These are phyloP conservation scores for Meriones psammophilus DNA, from an alignment of 2,797 vertebrate species.

Conservation along the genomic window DNA sequence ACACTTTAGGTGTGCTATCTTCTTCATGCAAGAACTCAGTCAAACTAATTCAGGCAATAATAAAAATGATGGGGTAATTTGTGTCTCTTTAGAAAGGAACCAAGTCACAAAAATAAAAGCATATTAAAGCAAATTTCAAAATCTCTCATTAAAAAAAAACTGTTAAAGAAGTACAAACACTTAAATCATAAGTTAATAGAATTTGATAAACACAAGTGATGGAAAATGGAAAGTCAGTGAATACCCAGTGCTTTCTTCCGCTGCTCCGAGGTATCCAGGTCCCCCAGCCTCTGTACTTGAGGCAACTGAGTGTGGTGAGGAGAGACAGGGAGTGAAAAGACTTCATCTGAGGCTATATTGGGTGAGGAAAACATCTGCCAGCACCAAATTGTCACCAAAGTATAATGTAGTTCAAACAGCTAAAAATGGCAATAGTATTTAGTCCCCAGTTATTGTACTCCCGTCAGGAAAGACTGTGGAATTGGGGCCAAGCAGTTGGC, in stretches of 20 bases:
- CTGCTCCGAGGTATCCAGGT: background rate
- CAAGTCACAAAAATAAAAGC: conserved; percentile 19
- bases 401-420: conserved; percentile 14
- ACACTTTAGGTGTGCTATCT: background rate
- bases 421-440: conserved; percentile 37
- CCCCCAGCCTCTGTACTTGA: background rate
- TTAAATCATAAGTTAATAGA: conserved; percentile 1
- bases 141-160: conserved; percentile 58
- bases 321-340: background rate
- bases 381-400: conserved; percentile 14
- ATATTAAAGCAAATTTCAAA: conserved; percentile 37
- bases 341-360: background rate
- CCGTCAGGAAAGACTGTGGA: conserved; percentile 21
- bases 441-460: background rate
- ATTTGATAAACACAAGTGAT: background rate
- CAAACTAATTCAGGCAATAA: background rate
- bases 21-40: conserved; percentile 32
- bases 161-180: background rate
- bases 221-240: background rate
- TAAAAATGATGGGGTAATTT: background rate
- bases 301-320: background rate
- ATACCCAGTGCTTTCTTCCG: background rate
- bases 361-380: background rate
- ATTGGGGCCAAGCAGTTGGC: background rate
- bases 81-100: background rate